These are phyloP conservation scores for Ranitomeya imitator DNA, from an alignment of 2,113 vertebrate species.

Conservation along the genomic window DNA sequence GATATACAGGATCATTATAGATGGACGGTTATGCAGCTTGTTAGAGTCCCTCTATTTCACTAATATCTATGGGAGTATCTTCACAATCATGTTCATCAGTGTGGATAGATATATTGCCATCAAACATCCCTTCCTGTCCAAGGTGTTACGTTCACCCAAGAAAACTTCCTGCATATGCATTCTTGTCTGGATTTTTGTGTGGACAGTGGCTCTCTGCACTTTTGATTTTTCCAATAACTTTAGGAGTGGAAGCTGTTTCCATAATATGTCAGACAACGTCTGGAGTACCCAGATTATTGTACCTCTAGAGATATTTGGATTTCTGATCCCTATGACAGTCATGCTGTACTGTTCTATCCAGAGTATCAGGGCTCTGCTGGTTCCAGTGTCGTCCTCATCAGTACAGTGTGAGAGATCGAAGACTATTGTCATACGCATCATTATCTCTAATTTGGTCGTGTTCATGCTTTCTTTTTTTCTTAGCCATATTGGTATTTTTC, in stretches of 20 bases:
- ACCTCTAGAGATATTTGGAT: slow-evolving; percentile 82
- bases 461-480: slow-evolving; percentile 88
- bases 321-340: slow-evolving; percentile 77
- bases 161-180: slow-evolving; percentile 69
- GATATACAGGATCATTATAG: rapidly evolving
- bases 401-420: slow-evolving; percentile 40
- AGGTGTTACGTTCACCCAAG: slow-evolving; percentile 73
- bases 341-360: slow-evolving; percentile 77
- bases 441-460: slow-evolving; percentile 78
- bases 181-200: slow-evolving; percentile 75
- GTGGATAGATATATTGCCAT: slow-evolving; percentile 85
- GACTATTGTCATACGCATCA: slow-evolving; percentile 74
- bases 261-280: slow-evolving; percentile 69
- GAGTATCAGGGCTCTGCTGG: slow-evolving; percentile 72
- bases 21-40: slow-evolving; percentile 71
- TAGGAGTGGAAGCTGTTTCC: slow-evolving; percentile 69
- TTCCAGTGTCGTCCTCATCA: background rate
- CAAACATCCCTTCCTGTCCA: slow-evolving; percentile 74
- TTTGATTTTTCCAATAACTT: slow-evolving; percentile 64
- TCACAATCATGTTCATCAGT: slow-evolving; percentile 84
- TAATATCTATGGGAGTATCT: slow-evolving; percentile 86
- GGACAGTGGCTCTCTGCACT: slow-evolving; percentile 67
- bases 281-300: slow-evolving; percentile 76
- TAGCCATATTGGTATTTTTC: slow-evolving; percentile 78
- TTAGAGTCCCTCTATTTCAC: slow-evolving; percentile 82